Evolutionary conservation across 2,888 invertebrate genomes (phyloP), one percentile per base, ranked within the genome.

Genomic region (Caenorhabditis imperialis): DNA sequence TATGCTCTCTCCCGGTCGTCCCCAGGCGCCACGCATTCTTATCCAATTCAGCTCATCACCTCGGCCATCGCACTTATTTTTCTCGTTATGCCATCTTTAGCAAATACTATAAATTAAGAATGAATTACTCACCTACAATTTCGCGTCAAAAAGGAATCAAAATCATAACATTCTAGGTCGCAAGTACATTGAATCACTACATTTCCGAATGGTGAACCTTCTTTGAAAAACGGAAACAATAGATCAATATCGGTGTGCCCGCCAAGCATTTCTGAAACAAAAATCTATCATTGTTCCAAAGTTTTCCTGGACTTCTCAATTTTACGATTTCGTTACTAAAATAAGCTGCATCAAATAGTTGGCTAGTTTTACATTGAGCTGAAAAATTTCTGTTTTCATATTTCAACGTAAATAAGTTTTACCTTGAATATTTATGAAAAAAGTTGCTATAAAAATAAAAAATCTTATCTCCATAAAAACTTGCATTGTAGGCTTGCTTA

Each of bases 241-340:
- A 79, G 60, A 37, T 84, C 84, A 25, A 84, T 76, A 40, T 83
- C 84, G n/a, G 82, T 82, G 54, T 83, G 81, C 1, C 84, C 84
- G 7, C 84, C 84, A 3, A 84, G 75, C 37, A 76, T 69, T 75
- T 79, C 83, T 84, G 53, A 72, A 83, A 62, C 8, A 38, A 25
- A 50, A 3, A 30, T 16, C 42, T 42, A 12, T 51, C 51, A 20
- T 33, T 18, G 7, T 23, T 37, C 38, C 10, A 22, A 38, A 60
- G 22, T 35, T 47, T 1, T 35, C 16, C 35, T 30, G 25, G 10
- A 77, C 77, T 77, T 61, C 75, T 30, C 16, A 77, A 27, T 40
- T 51, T 62, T 37, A 62, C 45, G 23, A 77, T 16, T 40, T 75
- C 77, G 10, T 40, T 22, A 35, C 60, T 75, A 40, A 75, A 75